phyloP scores from a whole-genome alignment of 2,888 invertebrate genomes.

The Emmelina monodactyla region DNA sequence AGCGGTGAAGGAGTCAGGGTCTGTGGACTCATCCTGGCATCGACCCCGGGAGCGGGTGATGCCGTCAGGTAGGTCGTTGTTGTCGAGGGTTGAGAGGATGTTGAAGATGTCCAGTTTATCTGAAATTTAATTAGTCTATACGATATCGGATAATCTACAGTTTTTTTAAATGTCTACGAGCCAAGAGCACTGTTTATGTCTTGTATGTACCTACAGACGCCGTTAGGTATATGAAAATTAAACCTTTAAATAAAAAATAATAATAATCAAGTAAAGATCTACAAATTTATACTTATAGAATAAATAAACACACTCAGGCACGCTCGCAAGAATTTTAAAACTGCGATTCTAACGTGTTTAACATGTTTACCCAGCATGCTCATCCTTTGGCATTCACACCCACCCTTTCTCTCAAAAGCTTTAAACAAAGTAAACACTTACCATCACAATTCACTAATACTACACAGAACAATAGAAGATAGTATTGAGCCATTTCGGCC shows the following conservation, averaged over 20 bases:
- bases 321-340: too few species aligned
- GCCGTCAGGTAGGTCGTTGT: slow-evolving; percentile 70
- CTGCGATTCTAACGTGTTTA: too few species aligned
- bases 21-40: slow-evolving; percentile 62
- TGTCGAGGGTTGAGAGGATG: slow-evolving; percentile 68
- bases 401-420: background rate
- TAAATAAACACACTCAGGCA: too few species aligned
- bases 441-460: slow-evolving; percentile 38
- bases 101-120: slow-evolving; percentile 67
- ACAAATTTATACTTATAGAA: too few species aligned
- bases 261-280: too few species aligned
- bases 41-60: slow-evolving; percentile 69
- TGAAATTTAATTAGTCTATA: slow-evolving; percentile 21
- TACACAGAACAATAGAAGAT: slow-evolving; percentile 45
- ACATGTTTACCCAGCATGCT: too few species aligned
- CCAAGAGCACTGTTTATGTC: too few species aligned
- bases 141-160: background rate
- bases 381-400: background rate
- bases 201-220: too few species aligned
- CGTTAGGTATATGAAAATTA: too few species aligned
- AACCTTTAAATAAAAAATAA: too few species aligned
- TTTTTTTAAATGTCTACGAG: background rate
- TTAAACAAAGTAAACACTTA: slow-evolving; percentile 33
- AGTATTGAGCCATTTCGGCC: slow-evolving; percentile 48
- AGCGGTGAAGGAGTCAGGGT: slow-evolving; percentile 42